Percentiles rank a stretch among this genome's conserved stretches.
phyloP scores from a whole-genome alignment of 2,113 vertebrate species.

The Podarcis cretensis region DNA sequence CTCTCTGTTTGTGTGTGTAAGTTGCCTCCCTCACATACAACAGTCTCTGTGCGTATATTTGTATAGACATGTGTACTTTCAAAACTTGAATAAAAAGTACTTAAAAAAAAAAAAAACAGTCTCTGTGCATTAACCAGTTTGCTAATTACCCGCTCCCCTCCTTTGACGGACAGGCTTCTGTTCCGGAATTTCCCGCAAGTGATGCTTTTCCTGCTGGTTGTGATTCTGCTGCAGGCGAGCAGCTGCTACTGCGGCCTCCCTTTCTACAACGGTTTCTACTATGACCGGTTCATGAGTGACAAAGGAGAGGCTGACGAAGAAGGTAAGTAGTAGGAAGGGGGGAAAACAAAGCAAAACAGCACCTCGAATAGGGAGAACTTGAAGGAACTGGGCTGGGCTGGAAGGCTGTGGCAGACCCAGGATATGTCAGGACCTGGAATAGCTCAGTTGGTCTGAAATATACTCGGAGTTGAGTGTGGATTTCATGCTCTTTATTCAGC shows the following conservation, averaged over 20 bases:
- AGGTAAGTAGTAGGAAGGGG: neutral
- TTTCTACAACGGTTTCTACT: conserved; percentile 89
- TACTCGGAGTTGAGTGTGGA: no score
- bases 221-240: conserved; percentile 59
- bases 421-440: no score
- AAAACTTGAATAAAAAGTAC: no score
- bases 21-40: neutral
- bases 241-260: conserved; percentile 51
- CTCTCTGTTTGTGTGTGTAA: no score
- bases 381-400: neutral
- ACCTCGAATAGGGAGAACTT: neutral
- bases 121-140: neutral
- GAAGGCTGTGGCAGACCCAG: no score
- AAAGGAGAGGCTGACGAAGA: conserved; percentile 68
- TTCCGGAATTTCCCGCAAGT: neutral
- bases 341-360: no score
- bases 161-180: neutral
- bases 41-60: neutral
- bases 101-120: no score
- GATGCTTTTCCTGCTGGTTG: conserved; percentile 66
- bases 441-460: no score
- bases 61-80: no score
- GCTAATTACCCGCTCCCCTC: neutral
- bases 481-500: no score
- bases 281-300: conserved; percentile 78